These are phyloP conservation scores for Ptychodera flava DNA, from an alignment of 35 echinoderm and acorn worm species.

Conservation along the genomic window DNA sequence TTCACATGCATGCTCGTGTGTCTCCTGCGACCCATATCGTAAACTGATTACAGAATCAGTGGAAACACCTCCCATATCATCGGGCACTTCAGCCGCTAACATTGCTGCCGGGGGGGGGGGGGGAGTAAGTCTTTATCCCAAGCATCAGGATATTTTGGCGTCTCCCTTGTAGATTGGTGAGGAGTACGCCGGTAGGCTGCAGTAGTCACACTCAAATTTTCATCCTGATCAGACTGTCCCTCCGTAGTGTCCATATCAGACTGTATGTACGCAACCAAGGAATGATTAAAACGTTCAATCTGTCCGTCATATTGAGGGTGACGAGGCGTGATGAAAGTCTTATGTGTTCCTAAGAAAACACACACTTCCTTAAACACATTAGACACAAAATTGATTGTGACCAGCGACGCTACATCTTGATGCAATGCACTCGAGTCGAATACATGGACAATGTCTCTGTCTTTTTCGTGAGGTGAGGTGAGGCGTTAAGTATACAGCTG, in stretches of 20 bases:
- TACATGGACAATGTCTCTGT: too few species aligned
- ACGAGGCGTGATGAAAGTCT: slow-evolving; percentile 27
- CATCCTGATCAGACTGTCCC: slow-evolving; percentile 33
- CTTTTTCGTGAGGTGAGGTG: too few species aligned
- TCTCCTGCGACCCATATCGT: too few species aligned
- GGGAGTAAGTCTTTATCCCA: slow-evolving; percentile 14
- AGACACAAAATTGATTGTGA: slow-evolving; percentile 51
- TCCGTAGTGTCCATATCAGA: slow-evolving; percentile 24
- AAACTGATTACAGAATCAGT: too few species aligned
- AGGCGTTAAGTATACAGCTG: too few species aligned
- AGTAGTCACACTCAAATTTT: slow-evolving; percentile 29
- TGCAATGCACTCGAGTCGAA: too few species aligned
- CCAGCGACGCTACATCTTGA: too few species aligned
- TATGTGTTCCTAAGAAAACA: slow-evolving; percentile 17
- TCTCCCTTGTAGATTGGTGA: slow-evolving; percentile 17
- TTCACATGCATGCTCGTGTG: too few species aligned
- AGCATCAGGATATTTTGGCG: slow-evolving; percentile 43
- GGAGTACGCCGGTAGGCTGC: neutral
- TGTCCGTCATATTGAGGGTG: slow-evolving; percentile 41
- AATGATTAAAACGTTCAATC: slow-evolving; percentile 43
- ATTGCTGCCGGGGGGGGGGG: slow-evolving; percentile 31
- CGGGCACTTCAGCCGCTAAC: too few species aligned
- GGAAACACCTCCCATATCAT: too few species aligned
- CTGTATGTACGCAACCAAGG: slow-evolving; percentile 42
- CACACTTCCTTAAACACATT: slow-evolving; percentile 38